Evolutionary conservation across 2,888 invertebrate genomes (phyloP), one percentile per base, ranked within the genome.

Genomic region (Orthosia gothica): DNA sequence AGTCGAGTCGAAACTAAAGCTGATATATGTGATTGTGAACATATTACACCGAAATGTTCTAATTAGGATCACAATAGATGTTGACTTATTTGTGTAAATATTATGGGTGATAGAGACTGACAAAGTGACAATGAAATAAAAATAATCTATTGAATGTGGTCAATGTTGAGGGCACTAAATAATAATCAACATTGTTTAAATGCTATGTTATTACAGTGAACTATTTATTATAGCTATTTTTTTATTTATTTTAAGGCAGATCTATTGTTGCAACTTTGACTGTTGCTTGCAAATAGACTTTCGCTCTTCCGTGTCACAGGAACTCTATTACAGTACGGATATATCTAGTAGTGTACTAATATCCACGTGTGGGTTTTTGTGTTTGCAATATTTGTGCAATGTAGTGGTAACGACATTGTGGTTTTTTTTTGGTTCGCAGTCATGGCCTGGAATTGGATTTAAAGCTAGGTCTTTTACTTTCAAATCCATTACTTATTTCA

Each of bases 51-150:
- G 23, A 74, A 75, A 71, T 70, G 70, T 75, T 70, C 59, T 63
- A 61, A 84, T 58, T 72, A 62, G 11, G 23, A 63, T 20, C 26
- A 86, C 86, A 80, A 83, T 74, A 64, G 76, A 32, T 80, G 61
- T 84, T 84, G 67, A 77, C 54, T 55, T 75, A 40, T 58, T 64
- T 63, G 49, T 72, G 57, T 73, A 73, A 86, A 84, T 84, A 86
- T 68, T 74, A 59, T 58, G 47, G 26, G 32, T 32, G 65, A 71
- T 73, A 64, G 54, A 79, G 5, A 50, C 32, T 13, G 50, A 58
- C 45, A 32, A 54, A 70, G 32, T 72, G 54, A 77, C 70, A 82
- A 69, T 70, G 70, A 76, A 52, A 61, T 76, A 49, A 61, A 20
- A 62, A 69, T 54, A 74, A 72, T 62, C 40, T 23, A 59, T 81